Percentiles rank a stretch among this genome's conserved stretches.
These are phyloP conservation scores for Sciurus carolinensis DNA, from an alignment of 2,797 vertebrate genomes.

Conservation along the genomic window DNA sequence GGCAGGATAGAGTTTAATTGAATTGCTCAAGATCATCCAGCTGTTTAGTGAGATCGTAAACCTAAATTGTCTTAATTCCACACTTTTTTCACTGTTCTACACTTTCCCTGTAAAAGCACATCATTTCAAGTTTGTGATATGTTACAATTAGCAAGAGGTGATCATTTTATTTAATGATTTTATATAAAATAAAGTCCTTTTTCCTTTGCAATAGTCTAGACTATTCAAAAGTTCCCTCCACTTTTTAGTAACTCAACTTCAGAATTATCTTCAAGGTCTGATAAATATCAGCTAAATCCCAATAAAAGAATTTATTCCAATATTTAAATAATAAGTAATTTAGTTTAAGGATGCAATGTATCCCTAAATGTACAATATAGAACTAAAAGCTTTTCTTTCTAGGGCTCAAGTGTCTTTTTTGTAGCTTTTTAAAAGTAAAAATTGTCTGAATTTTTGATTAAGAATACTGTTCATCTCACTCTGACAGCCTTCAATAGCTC, in stretches of 20 bases:
- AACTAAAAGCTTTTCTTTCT: conserved; percentile 42
- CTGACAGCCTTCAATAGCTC: conserved; percentile 18
- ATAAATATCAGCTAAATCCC: conserved; percentile 28
- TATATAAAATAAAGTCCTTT: conserved; percentile 26
- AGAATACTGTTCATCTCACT: background rate
- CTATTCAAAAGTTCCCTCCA: conserved; percentile 56
- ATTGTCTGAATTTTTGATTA: background rate
- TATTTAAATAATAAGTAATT: conserved; percentile 26
- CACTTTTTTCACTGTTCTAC: background rate
- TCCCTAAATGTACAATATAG: conserved; percentile 13
- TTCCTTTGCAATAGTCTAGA: background rate
- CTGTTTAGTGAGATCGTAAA: conserved; percentile 47
- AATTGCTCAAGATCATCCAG: background rate
- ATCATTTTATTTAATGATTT: conserved; percentile 15
- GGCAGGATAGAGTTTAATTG: background rate
- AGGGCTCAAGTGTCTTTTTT: background rate
- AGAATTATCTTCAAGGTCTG: conserved; percentile 44
- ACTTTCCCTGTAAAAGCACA: conserved; percentile 33
- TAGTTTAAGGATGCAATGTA: background rate
- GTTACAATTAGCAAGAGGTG: background rate
- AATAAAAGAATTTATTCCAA: background rate
- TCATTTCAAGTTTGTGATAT: conserved; percentile 5
- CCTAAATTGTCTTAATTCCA: conserved; percentile 17
- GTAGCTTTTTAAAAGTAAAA: conserved; percentile 21
- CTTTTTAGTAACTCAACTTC: conserved; percentile 52